Evolutionary conservation across 2,888 invertebrate species (phyloP).

Genomic region (Rotaria socialis): DNA sequence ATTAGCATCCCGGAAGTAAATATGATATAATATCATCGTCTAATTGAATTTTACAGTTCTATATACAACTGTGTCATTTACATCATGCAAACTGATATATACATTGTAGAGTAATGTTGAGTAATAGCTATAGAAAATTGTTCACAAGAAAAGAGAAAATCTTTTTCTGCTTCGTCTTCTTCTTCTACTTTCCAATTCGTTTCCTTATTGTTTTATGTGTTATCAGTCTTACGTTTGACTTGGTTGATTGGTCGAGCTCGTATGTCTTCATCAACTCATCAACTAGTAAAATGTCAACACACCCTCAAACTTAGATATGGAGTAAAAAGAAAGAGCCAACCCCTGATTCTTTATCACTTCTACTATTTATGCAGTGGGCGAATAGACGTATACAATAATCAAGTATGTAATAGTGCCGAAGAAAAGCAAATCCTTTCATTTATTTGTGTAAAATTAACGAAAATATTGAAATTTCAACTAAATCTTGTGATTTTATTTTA

Average conservation of each 20-base stretch:
- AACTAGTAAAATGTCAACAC: conserved; percentile 26
- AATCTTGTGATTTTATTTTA: too few species aligned
- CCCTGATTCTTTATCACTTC: conserved; percentile 26
- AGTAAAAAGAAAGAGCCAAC: conserved; percentile 19
- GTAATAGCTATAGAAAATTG: neutral
- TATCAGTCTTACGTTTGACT: conserved; percentile 21
- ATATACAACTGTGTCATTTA: conserved; percentile 29
- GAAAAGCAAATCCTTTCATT: neutral
- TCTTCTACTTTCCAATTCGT: neutral
- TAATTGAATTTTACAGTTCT: conserved; percentile 14
- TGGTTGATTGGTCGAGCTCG: conserved; percentile 22
- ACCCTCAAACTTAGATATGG: neutral
- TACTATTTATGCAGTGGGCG: neutral
- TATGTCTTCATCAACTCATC: conserved; percentile 29
- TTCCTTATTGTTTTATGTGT: conserved; percentile 16
- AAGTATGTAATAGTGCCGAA: conserved; percentile 7
- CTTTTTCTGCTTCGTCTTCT: neutral
- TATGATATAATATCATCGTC: conserved; percentile 6
- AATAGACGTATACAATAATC: neutral
- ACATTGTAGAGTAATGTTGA: neutral
- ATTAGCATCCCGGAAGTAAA: conserved; percentile 9
- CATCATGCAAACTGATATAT: neutral
- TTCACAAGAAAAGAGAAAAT: neutral
- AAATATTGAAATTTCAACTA: neutral
- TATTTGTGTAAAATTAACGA: neutral